A percentile compares a stretch with the other conserved stretches of the same genome.
phyloP scores from a whole-genome alignment of 2,797 vertebrate genomes.

The Aulostomus chinensis region DNA sequence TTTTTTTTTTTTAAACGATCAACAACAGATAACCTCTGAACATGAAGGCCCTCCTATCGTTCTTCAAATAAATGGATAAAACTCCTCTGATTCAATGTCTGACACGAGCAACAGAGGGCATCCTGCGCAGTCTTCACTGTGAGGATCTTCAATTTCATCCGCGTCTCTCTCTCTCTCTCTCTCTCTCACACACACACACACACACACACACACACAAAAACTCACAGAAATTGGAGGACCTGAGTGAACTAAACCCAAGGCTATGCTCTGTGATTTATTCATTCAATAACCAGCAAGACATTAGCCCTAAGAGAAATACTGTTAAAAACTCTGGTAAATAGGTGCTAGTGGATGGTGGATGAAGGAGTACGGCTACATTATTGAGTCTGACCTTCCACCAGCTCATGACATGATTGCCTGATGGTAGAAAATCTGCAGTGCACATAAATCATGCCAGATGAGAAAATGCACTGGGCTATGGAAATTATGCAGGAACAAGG shows the following conservation, averaged over 20 bases:
- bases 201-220: not conserved
- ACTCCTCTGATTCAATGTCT: constrained; percentile 9
- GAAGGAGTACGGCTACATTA: not conserved
- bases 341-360: constrained; percentile 11
- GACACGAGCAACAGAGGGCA: constrained; percentile 2
- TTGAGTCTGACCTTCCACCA: constrained; percentile 32
- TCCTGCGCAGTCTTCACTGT: not conserved
- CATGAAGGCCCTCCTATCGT: not conserved
- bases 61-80: constrained; percentile 1
- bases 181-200: not conserved
- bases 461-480: constrained; percentile 5
- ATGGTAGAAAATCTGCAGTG: constrained; percentile 18
- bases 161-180: not conserved
- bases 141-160: constrained; percentile 4
- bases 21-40: constrained; percentile 8
- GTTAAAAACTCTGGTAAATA: constrained; percentile 27
- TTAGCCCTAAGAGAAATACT: constrained; percentile 36
- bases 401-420: constrained; percentile 22
- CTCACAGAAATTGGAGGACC: not conserved
- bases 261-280: constrained; percentile 56
- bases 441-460: constrained; percentile 30
- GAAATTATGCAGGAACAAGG: constrained; percentile 12
- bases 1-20: too few relatives aligned
- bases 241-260: constrained; percentile 18
- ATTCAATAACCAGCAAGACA: constrained; percentile 52